phyloP scores from a whole-genome alignment of 2,113 vertebrate genomes.

The Lepidothrix coronata region DNA sequence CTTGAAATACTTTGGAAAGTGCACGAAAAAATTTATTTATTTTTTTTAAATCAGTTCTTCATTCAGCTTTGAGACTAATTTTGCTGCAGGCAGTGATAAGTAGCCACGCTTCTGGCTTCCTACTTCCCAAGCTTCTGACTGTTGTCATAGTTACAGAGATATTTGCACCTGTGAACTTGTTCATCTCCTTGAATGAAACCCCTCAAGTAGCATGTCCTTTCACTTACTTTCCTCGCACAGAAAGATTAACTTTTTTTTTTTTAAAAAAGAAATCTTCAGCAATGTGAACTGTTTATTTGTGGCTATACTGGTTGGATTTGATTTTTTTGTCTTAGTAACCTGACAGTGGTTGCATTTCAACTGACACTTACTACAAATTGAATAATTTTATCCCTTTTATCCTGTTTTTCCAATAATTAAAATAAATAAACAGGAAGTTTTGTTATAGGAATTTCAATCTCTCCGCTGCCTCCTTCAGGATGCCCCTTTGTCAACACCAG shows the following conservation, averaged over 20 bases:
- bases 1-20: not conserved
- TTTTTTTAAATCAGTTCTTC: not conserved
- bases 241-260: not conserved
- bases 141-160: not conserved
- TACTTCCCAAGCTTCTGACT: not conserved
- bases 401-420: not conserved
- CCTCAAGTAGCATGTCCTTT: not conserved
- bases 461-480: not conserved
- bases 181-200: not conserved
- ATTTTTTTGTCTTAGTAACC: not conserved
- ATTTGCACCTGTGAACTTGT: not conserved
- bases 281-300: not conserved
- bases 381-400: not conserved
- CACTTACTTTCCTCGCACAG: not conserved
- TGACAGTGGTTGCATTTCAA: not conserved
- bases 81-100: not conserved
- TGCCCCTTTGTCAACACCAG: not conserved
- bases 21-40: not conserved
- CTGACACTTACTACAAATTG: not conserved
- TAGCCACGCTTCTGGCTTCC: not conserved
- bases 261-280: not conserved
- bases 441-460: not conserved
- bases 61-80: not conserved
- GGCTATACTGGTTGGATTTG: rapidly evolving
- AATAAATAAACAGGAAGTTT: not conserved